These are phyloP conservation scores for Eriocheir sinensis DNA, from an alignment of 1,140 invertebrate genomes.

Conservation along the genomic window DNA sequence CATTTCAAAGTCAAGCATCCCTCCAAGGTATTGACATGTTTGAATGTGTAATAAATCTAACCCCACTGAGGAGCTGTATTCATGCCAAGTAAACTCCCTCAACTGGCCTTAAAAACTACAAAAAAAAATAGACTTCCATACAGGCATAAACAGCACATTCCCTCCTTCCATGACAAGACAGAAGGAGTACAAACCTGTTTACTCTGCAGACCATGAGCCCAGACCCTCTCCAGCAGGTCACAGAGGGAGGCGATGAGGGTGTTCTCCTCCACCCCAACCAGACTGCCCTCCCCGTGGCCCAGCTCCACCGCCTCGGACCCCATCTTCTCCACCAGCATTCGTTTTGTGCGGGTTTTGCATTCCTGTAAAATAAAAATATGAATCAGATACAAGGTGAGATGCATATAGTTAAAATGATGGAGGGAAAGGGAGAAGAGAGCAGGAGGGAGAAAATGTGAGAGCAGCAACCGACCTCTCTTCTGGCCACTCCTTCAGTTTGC, in stretches of 20 bases:
- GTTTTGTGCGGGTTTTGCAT: constrained; percentile 96
- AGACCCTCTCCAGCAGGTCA: constrained; percentile 98
- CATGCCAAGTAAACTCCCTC: too few species aligned
- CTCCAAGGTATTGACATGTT: too few species aligned
- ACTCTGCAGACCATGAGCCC: constrained; percentile 97
- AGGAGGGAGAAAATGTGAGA: not conserved
- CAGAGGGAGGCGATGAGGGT: constrained; percentile 98
- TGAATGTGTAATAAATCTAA: too few species aligned
- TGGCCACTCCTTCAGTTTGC: too few species aligned
- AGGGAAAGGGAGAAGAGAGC: not conserved
- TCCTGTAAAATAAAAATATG: constrained; percentile 84
- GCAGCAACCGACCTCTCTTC: too few species aligned
- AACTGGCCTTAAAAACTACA: too few species aligned
- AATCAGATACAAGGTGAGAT: constrained; percentile 31
- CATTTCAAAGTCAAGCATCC: too few species aligned
- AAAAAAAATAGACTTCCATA: too few species aligned
- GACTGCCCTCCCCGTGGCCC: constrained; percentile 86
- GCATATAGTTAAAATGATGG: too few species aligned
- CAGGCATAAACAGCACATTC: too few species aligned
- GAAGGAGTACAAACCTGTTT: constrained; percentile 92
- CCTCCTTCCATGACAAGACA: too few species aligned
- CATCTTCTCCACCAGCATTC: constrained; percentile 99
- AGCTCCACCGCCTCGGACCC: constrained; percentile 95
- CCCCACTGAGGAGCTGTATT: too few species aligned
- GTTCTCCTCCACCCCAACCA: constrained; percentile 94